A percentile compares a stretch with the other conserved stretches of the same genome.
phyloP scores from a whole-genome alignment of 2,113 vertebrate genomes.

The Dissostichus mawsoni region DNA sequence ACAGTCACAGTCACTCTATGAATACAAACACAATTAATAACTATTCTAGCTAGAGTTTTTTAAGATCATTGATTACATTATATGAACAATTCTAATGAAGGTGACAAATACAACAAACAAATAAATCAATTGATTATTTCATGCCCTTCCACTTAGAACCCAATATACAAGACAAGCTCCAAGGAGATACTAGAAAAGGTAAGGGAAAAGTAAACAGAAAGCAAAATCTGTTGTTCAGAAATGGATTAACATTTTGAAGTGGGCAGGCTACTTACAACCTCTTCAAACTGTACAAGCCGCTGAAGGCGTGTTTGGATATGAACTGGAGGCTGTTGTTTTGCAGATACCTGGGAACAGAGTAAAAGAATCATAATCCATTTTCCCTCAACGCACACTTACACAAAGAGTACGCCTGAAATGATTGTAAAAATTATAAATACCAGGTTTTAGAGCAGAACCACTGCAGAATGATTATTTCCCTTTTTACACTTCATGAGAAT shows the following conservation, averaged over 20 bases:
- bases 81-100: too few relatives aligned
- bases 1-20: too few relatives aligned
- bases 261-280: conserved; percentile 83
- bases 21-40: background rate
- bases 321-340: conserved; percentile 85
- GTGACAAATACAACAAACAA: background rate
- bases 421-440: background rate
- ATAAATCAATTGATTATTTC: background rate
- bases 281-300: conserved; percentile 80
- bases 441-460: too few relatives aligned
- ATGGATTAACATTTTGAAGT: background rate
- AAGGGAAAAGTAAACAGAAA: too few relatives aligned
- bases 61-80: too few relatives aligned
- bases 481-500: background rate
- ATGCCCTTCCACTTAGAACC: too few relatives aligned
- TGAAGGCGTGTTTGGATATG: conserved; percentile 84
- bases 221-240: background rate
- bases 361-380: background rate
- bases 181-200: too few relatives aligned
- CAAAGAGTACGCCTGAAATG: background rate
- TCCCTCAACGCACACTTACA: too few relatives aligned
- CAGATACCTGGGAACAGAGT: conserved; percentile 78
- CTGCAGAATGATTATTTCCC: too few relatives aligned
- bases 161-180: background rate
- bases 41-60: background rate